Evolutionary conservation across 2,888 invertebrate genomes (phyloP).

Genomic region (Lasioglossum zephyrum): DNA sequence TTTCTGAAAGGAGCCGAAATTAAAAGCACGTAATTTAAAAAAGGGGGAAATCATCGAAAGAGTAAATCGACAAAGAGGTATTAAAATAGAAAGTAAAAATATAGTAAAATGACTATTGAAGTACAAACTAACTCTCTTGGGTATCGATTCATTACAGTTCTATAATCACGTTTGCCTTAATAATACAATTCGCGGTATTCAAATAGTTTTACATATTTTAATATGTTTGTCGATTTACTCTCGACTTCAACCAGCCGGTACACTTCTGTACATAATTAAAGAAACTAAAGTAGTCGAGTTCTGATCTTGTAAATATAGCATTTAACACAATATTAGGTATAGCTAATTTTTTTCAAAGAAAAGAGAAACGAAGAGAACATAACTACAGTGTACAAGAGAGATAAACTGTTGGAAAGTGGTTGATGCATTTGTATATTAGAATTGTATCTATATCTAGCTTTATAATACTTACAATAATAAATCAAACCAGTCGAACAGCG

Average conservation of each 20-base stretch:
- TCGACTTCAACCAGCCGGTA: constrained; percentile 32
- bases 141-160: constrained; percentile 46
- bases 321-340: constrained; percentile 60
- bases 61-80: constrained; percentile 57
- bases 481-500: constrained; percentile 70
- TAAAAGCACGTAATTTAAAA: constrained; percentile 48
- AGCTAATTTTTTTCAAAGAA: constrained; percentile 34
- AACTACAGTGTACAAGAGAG: constrained; percentile 42
- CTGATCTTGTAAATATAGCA: constrained; percentile 68
- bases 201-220: constrained; percentile 55
- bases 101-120: constrained; percentile 55
- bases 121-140: constrained; percentile 63
- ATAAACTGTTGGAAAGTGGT: constrained; percentile 60
- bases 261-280: constrained; percentile 61
- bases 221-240: constrained; percentile 63
- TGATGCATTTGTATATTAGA: constrained; percentile 70
- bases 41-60: constrained; percentile 15
- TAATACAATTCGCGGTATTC: constrained; percentile 38
- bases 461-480: constrained; percentile 67
- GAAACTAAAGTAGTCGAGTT: constrained; percentile 34
- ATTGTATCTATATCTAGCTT: constrained; percentile 65
- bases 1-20: constrained; percentile 29
- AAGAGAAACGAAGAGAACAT: constrained; percentile 18
- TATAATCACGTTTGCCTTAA: constrained; percentile 48
- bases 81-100: constrained; percentile 51